A percentile compares a stretch with the other conserved stretches of the same genome.
These are phyloP conservation scores for Lepidurus apus DNA, from an alignment of 1,140 invertebrate species.

Conservation along the genomic window DNA sequence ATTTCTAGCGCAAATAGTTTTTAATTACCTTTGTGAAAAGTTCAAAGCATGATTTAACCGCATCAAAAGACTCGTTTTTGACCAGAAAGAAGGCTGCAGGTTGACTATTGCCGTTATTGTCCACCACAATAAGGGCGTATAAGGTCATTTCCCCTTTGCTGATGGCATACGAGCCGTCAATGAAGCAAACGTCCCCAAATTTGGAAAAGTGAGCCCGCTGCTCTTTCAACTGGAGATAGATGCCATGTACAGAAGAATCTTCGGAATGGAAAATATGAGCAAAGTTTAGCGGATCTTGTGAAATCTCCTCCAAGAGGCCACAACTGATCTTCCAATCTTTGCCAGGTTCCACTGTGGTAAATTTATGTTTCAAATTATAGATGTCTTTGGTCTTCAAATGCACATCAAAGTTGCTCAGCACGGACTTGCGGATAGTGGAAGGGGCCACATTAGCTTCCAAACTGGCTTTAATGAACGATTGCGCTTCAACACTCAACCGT, in stretches of 20 bases:
- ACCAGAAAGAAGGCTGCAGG: not conserved
- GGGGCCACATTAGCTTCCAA: not conserved
- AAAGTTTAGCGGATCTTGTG: not conserved
- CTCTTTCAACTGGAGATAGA: not conserved
- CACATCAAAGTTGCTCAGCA: not conserved
- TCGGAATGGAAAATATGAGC: not conserved
- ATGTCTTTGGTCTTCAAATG: not conserved
- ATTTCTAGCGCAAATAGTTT: not conserved
- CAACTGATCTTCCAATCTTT: not conserved
- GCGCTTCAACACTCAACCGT: not conserved
- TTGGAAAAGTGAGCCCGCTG: not conserved
- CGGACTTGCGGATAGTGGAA: not conserved
- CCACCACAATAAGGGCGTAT: not conserved
- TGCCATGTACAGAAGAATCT: not conserved
- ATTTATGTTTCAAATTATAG: not conserved
- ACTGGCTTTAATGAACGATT: not conserved
- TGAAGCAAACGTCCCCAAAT: conserved; percentile 6
- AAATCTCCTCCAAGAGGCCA: not conserved
- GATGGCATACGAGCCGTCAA: not conserved
- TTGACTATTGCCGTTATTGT: not conserved
- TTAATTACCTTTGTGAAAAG: not conserved
- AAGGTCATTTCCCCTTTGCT: not conserved
- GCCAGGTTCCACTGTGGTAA: not conserved
- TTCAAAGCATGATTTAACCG: not conserved
- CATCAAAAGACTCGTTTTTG: not conserved